Evolutionary conservation across 2,888 invertebrate species (phyloP), one percentile per base, ranked within the genome.

Genomic region (Ophonus ardosiacus): DNA sequence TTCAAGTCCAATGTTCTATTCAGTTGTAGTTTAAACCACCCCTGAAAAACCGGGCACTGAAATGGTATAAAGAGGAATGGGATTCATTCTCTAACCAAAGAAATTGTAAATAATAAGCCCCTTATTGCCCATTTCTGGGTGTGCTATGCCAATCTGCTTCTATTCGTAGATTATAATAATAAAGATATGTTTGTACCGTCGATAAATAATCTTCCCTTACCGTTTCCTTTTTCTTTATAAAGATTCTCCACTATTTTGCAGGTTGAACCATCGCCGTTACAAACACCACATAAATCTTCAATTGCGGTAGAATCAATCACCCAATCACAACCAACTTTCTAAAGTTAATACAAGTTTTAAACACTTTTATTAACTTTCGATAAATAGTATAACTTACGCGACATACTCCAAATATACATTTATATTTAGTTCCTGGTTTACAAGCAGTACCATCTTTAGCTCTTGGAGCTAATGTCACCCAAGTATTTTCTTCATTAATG

Each of bases 251-350:
- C 91, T 0, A 94, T 92, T 86, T 92, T 93, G 88, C 95, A 95
- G 79, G 93, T 93, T 0, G 93, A 93, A 0, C 95, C 95, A 89
- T 95, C 94, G 0, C 95, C 95, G 86, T 94, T 94, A 88, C 95
- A 95, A 59, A 94, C 92, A 0, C 95, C 95, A 88, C 95, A 95
- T 40, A 92, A 91, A 89, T 95, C 95, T 88, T 95, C 95, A 17
- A 93, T 92, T 0, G 94, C 94, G 81, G 92, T 92, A 0, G 95
- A 95, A 88, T 94, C 93, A 21, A 95, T 91, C 56, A 91, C 90
- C 92, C 93, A 94, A 89, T 95, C 95, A 90, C 95, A 95, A 1
- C 95, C 94, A 13, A 95, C 93, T 89, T 92, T 92, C 95, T 95
- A 89, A 57, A 88, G 86, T 71, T 31, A 78, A 6, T 3, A 51